Evolutionary conservation across 2,888 invertebrate species (phyloP).

Genomic region (Quadroppia sp.): DNA sequence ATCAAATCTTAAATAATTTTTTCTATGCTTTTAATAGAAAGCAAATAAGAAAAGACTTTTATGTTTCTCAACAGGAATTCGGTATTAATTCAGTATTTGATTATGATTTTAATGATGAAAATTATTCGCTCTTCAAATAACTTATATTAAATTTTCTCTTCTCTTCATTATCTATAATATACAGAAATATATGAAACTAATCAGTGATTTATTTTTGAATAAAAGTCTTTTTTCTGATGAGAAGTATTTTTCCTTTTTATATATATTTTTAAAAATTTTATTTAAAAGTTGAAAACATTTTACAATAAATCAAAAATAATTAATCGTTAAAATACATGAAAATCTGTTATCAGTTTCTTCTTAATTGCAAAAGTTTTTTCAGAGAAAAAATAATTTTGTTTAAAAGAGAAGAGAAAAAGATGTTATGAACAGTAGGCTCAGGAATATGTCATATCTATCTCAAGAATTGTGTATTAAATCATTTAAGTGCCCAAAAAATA

Average conservation of each 20-base stretch:
- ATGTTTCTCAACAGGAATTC: neutral
- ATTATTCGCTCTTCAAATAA: neutral
- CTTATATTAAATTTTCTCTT: neutral
- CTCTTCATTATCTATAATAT: neutral
- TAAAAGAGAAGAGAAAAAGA: neutral
- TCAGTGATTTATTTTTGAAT: conserved; percentile 7
- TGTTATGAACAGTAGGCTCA: neutral
- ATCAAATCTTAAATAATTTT: neutral
- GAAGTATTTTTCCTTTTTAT: neutral
- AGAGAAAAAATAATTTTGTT: no score
- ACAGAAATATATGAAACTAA: neutral
- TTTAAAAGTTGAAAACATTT: neutral
- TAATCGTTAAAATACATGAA: conserved; percentile 24
- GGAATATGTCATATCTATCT: neutral
- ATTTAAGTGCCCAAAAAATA: neutral
- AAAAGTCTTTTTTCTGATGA: neutral
- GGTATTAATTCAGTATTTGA: conserved; percentile 1
- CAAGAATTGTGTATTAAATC: neutral
- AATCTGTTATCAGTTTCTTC: conserved; percentile 15
- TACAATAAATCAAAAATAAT: conserved; percentile 18
- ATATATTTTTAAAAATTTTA: neutral
- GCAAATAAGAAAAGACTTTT: neutral
- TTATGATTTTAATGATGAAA: conserved; percentile 1
- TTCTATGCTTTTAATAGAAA: neutral
- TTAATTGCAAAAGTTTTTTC: neutral